These are phyloP conservation scores for Pseudachorutes palmiensis DNA, from an alignment of 1,140 invertebrate genomes.

Conservation along the genomic window DNA sequence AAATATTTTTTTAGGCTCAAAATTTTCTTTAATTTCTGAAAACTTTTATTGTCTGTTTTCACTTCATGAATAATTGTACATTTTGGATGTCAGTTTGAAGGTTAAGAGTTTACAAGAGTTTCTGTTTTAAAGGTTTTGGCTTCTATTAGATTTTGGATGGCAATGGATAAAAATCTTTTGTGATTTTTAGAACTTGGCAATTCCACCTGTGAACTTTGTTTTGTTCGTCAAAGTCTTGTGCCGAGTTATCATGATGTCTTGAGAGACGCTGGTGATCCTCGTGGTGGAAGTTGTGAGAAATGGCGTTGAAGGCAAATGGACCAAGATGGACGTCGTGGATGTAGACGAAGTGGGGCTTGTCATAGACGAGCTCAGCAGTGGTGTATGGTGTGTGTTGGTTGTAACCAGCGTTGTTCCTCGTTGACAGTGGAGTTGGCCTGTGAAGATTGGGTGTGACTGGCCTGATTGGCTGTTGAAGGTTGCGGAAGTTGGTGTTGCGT, in stretches of 20 bases:
- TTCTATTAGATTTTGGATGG: too few relatives aligned
- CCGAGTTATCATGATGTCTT: not conserved
- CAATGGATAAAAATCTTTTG: too few relatives aligned
- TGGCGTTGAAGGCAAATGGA: conserved; percentile 2
- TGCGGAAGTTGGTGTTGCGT: not conserved
- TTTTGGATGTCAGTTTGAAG: too few relatives aligned
- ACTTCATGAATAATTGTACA: too few relatives aligned
- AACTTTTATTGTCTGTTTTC: too few relatives aligned
- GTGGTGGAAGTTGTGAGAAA: not conserved
- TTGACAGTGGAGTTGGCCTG: not conserved
- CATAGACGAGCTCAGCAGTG: conserved; percentile 1
- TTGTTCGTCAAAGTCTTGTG: not conserved
- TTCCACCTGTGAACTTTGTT: conserved; percentile 11
- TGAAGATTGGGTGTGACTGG: not conserved
- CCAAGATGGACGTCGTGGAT: not conserved
- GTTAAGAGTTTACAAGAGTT: too few relatives aligned
- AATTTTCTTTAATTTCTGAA: too few relatives aligned
- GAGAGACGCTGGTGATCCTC: not conserved
- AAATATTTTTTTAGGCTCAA: too few relatives aligned
- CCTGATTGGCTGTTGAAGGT: not conserved
- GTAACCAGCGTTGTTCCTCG: not conserved
- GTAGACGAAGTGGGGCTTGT: conserved; percentile 12
- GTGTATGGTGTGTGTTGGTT: not conserved
- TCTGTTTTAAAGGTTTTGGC: too few relatives aligned
- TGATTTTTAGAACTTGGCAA: too few relatives aligned